phyloP scores from a whole-genome alignment of 2,797 vertebrate species.

The Euthynnus affinis region DNA sequence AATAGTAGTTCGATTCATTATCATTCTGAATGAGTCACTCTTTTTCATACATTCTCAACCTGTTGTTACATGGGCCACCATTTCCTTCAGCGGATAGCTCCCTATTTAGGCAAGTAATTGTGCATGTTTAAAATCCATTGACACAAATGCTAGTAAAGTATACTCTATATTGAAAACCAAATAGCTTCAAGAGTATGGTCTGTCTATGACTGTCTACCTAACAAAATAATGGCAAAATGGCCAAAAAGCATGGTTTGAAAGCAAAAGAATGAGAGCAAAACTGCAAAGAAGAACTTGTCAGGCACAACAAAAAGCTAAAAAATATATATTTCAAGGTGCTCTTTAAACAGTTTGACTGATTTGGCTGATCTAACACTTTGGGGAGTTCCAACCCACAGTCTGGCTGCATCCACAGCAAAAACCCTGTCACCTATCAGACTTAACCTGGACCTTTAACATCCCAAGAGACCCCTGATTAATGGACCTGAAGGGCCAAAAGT shows the following conservation, averaged over 20 bases:
- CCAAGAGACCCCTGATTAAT: constrained; percentile 36
- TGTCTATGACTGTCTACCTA: background rate
- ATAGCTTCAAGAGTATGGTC: background rate
- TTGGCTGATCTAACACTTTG: background rate
- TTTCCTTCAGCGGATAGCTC: background rate
- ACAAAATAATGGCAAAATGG: background rate
- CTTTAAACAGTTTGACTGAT: constrained; percentile 19
- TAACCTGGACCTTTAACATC: constrained; percentile 33
- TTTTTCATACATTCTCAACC: background rate
- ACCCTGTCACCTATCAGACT: constrained; percentile 20
- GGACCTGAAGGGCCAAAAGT: constrained; percentile 32
- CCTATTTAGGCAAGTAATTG: background rate
- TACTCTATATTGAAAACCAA: background rate
- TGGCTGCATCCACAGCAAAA: constrained; percentile 24
- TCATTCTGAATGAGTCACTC: background rate
- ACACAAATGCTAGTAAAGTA: background rate
- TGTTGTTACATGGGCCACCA: background rate
- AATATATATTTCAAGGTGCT: background rate
- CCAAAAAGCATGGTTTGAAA: background rate
- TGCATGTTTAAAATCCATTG: background rate
- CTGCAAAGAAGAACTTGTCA: background rate
- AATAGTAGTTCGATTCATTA: constrained; percentile 5
- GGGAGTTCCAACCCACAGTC: constrained; percentile 7
- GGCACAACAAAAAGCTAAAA: background rate
- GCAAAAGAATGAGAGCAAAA: too few relatives aligned